These are phyloP conservation scores for Opisthocomus hoazin DNA, from an alignment of 2,113 vertebrate genomes.

Conservation along the genomic window DNA sequence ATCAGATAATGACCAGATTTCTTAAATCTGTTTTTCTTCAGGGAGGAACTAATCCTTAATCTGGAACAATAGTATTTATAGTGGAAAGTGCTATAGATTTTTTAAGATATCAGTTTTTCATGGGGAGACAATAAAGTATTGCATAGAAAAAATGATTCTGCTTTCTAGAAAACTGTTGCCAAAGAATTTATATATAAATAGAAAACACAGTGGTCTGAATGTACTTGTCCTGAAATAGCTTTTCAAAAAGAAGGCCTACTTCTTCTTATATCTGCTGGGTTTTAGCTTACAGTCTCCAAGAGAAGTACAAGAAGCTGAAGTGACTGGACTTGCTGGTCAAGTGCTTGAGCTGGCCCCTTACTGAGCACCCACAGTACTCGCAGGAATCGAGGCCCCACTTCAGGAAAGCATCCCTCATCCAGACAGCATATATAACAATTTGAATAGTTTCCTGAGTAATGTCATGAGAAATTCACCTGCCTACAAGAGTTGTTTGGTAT, in stretches of 20 bases:
- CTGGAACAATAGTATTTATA: conserved; percentile 40
- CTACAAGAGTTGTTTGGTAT: not conserved
- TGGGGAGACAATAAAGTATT: conserved; percentile 26
- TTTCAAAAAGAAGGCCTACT: conserved; percentile 16
- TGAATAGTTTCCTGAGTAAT: not conserved
- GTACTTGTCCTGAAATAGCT: conserved; percentile 51
- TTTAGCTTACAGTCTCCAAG: not conserved
- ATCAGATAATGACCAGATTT: conserved; percentile 36
- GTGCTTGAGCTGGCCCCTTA: not conserved
- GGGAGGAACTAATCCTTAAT: conserved; percentile 56
- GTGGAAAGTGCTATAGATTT: conserved; percentile 36
- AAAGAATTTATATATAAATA: conserved; percentile 51
- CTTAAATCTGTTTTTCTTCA: conserved; percentile 55
- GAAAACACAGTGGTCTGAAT: conserved; percentile 27
- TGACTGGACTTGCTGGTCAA: conserved; percentile 13
- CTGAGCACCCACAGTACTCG: not conserved
- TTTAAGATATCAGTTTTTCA: conserved; percentile 41
- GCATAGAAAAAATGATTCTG: not conserved
- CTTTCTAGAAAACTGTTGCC: conserved; percentile 48
- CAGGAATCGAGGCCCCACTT: not conserved
- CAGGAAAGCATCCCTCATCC: not conserved
- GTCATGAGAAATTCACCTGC: not conserved
- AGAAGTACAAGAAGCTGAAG: not conserved
- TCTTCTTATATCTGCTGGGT: not conserved
- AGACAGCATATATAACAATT: not conserved